Percentiles rank a stretch among this genome's conserved stretches.
These are phyloP conservation scores for Lacanobia wlatinum DNA, from an alignment of 2,888 invertebrate species.

Conservation along the genomic window DNA sequence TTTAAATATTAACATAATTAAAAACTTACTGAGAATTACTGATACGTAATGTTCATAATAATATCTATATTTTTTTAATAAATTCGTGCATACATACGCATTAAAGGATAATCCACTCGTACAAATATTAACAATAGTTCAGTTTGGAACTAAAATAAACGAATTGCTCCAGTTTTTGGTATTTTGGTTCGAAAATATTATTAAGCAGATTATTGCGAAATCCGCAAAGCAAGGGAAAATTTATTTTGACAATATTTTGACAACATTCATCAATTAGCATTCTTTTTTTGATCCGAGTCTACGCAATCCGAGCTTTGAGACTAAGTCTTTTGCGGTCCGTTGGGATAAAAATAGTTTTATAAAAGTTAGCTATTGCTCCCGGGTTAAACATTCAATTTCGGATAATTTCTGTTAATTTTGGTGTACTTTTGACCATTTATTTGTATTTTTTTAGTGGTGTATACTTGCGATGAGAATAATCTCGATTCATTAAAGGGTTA, in stretches of 20 bases:
- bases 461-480: background rate
- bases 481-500: background rate
- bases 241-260: slow-evolving; percentile 46
- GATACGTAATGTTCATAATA: slow-evolving; percentile 1
- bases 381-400: too few relatives aligned
- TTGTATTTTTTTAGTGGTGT: background rate
- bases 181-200: slow-evolving; percentile 25
- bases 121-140: slow-evolving; percentile 26
- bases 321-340: slow-evolving; percentile 7
- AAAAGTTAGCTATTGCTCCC: too few relatives aligned
- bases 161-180: slow-evolving; percentile 12
- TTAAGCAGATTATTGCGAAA: slow-evolving; percentile 38
- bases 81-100: slow-evolving; percentile 52
- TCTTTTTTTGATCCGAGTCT: background rate
- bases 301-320: background rate
- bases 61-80: background rate
- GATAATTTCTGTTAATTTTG: background rate
- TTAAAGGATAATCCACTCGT: slow-evolving; percentile 43
- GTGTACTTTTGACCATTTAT: background rate
- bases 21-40: background rate
- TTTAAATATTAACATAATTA: background rate
- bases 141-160: slow-evolving; percentile 13
- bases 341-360: background rate
- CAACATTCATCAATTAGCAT: slow-evolving; percentile 17
- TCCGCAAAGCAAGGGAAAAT: slow-evolving; percentile 38